Evolutionary conservation across 2,113 vertebrate species (phyloP).

Genomic region (Psilopsiagon aurifrons): DNA sequence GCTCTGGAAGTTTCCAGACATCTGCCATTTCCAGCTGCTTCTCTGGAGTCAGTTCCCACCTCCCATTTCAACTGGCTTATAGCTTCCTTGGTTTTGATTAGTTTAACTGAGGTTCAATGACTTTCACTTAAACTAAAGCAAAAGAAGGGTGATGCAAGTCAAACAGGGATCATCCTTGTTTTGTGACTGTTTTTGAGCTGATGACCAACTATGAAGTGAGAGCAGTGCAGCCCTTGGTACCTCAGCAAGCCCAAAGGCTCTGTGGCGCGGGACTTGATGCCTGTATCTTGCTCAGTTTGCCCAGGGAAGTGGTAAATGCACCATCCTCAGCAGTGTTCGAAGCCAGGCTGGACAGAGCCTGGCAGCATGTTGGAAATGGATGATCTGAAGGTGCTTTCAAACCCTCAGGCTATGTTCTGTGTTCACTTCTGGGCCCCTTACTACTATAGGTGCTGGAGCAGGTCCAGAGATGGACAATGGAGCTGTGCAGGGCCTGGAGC

Average conservation of each 20-base stretch:
- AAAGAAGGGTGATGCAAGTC: background rate
- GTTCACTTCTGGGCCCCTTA: background rate
- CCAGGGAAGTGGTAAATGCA: background rate
- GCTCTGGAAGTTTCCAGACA: background rate
- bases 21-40: background rate
- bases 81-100: background rate
- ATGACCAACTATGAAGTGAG: rapidly evolving
- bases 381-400: background rate
- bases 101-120: background rate
- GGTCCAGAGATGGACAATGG: background rate
- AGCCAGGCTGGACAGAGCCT: background rate
- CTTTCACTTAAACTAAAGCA: background rate
- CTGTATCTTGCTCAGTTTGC: background rate
- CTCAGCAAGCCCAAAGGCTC: background rate
- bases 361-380: background rate
- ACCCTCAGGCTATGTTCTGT: background rate
- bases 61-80: background rate
- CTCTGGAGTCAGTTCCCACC: background rate
- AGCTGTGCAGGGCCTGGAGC: background rate
- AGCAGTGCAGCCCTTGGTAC: too few relatives aligned
- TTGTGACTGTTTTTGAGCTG: background rate
- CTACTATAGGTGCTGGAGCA: background rate
- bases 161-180: background rate
- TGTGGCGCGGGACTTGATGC: background rate
- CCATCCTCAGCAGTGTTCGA: background rate